phyloP scores from a whole-genome alignment of 2,113 vertebrate species.

The Odobenus rosmarus region DNA sequence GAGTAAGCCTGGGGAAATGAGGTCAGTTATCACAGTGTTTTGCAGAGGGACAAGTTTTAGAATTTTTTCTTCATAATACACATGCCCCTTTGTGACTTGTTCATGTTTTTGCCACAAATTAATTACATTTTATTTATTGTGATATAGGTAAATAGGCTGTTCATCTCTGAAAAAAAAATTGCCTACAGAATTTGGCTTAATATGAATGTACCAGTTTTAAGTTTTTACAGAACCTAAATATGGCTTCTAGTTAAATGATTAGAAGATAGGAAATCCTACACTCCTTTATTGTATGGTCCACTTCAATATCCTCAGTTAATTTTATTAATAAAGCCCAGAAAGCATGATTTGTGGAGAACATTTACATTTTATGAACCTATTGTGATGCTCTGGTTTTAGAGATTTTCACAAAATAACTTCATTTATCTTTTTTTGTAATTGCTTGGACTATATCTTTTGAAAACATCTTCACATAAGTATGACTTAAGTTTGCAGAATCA shows the following conservation, averaged over 20 bases:
- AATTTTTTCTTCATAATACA: background rate
- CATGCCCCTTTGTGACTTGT: background rate
- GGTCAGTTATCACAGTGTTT: constrained; percentile 44
- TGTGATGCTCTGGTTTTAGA: background rate
- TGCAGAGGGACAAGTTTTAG: constrained; percentile 1
- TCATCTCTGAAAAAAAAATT: constrained; percentile 1
- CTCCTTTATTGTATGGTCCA: background rate
- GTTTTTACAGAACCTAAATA: constrained; percentile 7
- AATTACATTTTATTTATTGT: constrained; percentile 38
- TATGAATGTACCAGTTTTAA: background rate
- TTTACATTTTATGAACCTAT: background rate
- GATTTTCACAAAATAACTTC: background rate
- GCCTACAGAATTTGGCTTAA: background rate
- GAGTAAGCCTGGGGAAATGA: background rate
- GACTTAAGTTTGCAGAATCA: constrained; percentile 1
- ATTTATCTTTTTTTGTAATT: constrained; percentile 1
- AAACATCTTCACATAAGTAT: background rate
- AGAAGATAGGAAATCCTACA: constrained; percentile 14
- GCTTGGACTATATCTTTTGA: background rate
- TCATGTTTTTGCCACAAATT: background rate
- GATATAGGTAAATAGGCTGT: background rate
- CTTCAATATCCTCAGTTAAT: constrained; percentile 28
- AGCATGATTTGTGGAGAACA: background rate
- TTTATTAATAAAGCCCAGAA: constrained; percentile 48
- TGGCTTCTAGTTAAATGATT: constrained; percentile 14